These are phyloP conservation scores for Carettochelys insculpta DNA, from an alignment of 2,113 vertebrate genomes.

Conservation along the genomic window DNA sequence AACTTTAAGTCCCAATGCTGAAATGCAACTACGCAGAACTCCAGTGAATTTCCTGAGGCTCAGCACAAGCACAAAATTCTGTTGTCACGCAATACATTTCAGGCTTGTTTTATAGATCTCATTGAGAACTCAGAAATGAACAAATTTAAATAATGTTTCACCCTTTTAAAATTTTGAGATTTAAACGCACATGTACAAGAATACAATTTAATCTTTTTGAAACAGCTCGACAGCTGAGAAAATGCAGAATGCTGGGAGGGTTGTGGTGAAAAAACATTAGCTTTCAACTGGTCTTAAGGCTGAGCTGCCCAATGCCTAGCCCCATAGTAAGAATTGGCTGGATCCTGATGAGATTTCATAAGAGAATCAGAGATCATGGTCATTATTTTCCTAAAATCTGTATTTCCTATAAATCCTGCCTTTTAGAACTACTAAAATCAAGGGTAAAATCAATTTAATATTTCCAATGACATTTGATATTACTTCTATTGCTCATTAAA, in stretches of 20 bases:
- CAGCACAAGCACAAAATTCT: too few species aligned
- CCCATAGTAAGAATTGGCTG: neutral
- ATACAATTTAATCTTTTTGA: neutral
- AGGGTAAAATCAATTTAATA: neutral
- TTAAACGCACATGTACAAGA: neutral
- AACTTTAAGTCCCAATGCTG: neutral
- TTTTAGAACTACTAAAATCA: neutral
- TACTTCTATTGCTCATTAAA: neutral
- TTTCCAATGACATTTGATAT: neutral
- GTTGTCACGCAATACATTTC: too few species aligned
- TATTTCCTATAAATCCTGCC: neutral
- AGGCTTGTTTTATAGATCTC: neutral
- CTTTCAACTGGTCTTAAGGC: neutral
- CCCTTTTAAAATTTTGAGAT: neutral
- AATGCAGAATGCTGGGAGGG: neutral
- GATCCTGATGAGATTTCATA: neutral
- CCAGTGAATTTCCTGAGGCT: too few species aligned
- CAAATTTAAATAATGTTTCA: neutral
- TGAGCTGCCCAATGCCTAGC: neutral
- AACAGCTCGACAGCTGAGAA: neutral
- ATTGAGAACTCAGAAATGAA: neutral
- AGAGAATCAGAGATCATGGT: neutral
- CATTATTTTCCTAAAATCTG: neutral
- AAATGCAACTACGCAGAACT: neutral
- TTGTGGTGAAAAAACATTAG: neutral